A percentile compares a stretch with the other conserved stretches of the same genome.
phyloP scores from a whole-genome alignment of 2,797 vertebrate species.

The Odontamblyopus lacepedii region DNA sequence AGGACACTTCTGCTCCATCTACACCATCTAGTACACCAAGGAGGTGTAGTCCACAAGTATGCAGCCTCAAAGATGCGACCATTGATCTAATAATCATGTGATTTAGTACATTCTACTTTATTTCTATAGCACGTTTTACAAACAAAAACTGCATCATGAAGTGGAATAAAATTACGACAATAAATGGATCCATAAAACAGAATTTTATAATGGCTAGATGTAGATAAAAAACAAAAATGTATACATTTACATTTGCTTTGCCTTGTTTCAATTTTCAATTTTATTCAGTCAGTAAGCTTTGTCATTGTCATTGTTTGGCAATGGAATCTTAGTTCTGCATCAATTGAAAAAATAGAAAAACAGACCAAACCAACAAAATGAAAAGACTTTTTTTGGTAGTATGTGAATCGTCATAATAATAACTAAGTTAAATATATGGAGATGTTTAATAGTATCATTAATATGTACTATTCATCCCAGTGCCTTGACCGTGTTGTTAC shows the following conservation, averaged over 20 bases:
- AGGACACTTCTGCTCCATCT: slow-evolving; percentile 47
- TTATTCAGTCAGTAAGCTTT: not conserved
- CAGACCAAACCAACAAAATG: not conserved
- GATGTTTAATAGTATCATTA: not conserved
- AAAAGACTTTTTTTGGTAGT: not conserved
- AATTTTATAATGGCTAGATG: too few species aligned
- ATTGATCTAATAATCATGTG: too few species aligned
- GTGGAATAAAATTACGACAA: too few species aligned
- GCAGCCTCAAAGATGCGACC: not conserved
- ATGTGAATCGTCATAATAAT: not conserved
- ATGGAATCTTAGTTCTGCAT: not conserved
- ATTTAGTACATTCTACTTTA: too few species aligned
- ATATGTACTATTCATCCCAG: not conserved
- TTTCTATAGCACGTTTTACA: too few species aligned
- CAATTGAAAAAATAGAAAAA: not conserved
- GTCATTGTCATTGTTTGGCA: not conserved
- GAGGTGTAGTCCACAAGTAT: slow-evolving; percentile 67
- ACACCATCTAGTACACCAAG: slow-evolving; percentile 67
- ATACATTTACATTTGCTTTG: too few species aligned
- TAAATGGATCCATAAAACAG: too few species aligned
- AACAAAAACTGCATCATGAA: too few species aligned
- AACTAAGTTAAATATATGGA: not conserved
- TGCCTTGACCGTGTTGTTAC: fast-evolving
- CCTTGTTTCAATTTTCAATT: not conserved
- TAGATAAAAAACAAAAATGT: too few species aligned